Conservation (phyloP, 2,113 vertebrate species). For the Haemorhous mexicanus region DNA sequence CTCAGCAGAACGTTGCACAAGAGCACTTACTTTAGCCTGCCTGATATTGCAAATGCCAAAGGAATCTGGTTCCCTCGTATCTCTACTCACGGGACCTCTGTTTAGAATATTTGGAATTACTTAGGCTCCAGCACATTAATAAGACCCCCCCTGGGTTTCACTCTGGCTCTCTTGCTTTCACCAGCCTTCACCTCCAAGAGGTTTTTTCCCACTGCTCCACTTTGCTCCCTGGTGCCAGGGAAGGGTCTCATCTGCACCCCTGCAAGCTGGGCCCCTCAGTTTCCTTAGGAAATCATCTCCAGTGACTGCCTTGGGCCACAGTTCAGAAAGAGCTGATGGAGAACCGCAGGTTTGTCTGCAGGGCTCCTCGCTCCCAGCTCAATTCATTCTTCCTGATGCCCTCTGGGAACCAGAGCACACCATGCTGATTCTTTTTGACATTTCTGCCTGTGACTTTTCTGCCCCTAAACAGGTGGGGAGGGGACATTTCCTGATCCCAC, state of each 20-base stretch:
- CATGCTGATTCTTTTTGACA: background rate
- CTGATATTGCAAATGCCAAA: slow-evolving; percentile 33
- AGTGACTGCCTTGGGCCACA: background rate
- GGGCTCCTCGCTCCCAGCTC: background rate
- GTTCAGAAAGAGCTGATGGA: background rate
- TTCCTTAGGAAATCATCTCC: background rate
- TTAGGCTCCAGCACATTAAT: background rate
- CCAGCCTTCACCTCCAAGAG: background rate
- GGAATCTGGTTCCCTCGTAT: slow-evolving; percentile 1
- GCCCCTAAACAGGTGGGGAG: background rate
- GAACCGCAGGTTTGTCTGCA: background rate
- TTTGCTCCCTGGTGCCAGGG: background rate
- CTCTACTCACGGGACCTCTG: slow-evolving; percentile 13
- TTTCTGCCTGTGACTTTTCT: background rate
- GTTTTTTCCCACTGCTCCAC: background rate
- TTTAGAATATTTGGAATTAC: slow-evolving; percentile 53
- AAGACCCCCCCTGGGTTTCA: background rate
- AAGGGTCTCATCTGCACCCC: background rate
- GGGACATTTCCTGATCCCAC: background rate
- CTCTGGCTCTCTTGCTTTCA: background rate
- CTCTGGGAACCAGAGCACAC: background rate
- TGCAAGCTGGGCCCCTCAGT: background rate
- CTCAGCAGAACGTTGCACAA: slow-evolving; percentile 20
- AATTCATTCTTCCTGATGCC: background rate
- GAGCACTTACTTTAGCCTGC: background rate